Base-by-base conservation (phyloP, 2,113 vertebrate species). In the Pterocles orientalis region DNA sequence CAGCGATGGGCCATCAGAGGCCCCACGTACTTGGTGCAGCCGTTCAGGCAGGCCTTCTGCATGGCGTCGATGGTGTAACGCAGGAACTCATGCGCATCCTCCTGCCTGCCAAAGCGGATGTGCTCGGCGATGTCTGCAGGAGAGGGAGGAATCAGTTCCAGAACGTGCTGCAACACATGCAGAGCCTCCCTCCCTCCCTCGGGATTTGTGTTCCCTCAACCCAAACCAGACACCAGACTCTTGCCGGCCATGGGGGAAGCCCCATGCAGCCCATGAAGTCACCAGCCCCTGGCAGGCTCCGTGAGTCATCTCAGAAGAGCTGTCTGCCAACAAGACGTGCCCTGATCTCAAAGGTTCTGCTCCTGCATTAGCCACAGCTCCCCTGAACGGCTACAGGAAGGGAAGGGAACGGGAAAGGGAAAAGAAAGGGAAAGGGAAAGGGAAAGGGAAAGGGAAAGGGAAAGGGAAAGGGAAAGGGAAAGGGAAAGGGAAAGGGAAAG, bases 11-110 rank as follows among this genome's bases (percentile, higher is more conserved):
- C 53, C 72, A 18, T 2, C 23, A 64, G 33, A 21, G 31, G 24
- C 51, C 70, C 14, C 57, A 72, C 98, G n/a, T 98, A 99, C 99
- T 98, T 99, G 36, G 99, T 98, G 62, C 98, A 99, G 88, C 98
- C 98, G 4, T 98, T 99, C 39, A 99, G 97, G 94, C 99, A 99
- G 95, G 99, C 99, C 97, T 98, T 99, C 98, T 99, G 99, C 99
- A 99, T 99, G 95, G 99, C 99, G 5, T 99, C 99, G 1, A 99
- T 98, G 86, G 99, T 99, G 92, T 99, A 99, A 25, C 99, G 98
- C 92, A 99, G 95, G 94, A 99, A 99, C 77, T 99, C 99, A 2
- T 99, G 99, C 0, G 99, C 99, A 0, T 99, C 99, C 96, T 99
- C 99, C 89, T 99, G 99, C 83, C 97, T 99, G 47, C 99, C 99